Conservation (phyloP, 2,113 vertebrate species). For the Onychorhynchus coronatus region DNA sequence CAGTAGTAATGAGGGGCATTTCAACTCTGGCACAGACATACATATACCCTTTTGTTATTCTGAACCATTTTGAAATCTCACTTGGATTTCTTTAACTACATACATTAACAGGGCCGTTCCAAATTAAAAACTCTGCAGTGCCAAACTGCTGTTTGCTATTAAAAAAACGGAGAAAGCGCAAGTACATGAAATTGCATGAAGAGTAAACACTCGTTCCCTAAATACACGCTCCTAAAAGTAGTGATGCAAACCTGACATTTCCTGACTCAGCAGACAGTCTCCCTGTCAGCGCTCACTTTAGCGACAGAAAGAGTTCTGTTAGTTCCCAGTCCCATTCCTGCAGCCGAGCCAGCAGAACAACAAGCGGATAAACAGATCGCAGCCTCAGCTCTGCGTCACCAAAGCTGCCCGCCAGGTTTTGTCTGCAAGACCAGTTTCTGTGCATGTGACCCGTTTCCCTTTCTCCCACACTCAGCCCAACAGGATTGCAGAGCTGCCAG, state of each 20-base stretch:
- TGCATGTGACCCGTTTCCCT: background rate
- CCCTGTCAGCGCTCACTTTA: background rate
- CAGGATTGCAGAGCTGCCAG: background rate
- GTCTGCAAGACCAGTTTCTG: background rate
- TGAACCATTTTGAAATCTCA: background rate
- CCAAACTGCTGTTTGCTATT: background rate
- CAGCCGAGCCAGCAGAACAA: background rate
- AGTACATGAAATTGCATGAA: fast-evolving
- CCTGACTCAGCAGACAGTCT: background rate
- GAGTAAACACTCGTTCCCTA: background rate
- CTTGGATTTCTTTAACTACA: background rate
- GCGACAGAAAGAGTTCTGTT: background rate
- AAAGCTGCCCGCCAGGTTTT: background rate
- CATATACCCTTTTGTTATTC: background rate
- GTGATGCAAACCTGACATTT: background rate
- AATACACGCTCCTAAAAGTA: background rate
- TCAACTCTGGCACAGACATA: fast-evolving
- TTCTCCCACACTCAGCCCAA: background rate
- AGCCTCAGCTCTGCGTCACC: background rate
- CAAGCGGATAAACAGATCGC: background rate
- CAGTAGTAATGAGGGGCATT: background rate
- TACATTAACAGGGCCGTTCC: background rate
- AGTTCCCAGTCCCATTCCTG: background rate
- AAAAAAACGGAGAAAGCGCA: background rate
- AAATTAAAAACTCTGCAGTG: background rate